Evolutionary conservation across 2,797 vertebrate species (phyloP), one percentile per base, ranked within the genome.

Genomic region (Melanotaenia parkinsoni): DNA sequence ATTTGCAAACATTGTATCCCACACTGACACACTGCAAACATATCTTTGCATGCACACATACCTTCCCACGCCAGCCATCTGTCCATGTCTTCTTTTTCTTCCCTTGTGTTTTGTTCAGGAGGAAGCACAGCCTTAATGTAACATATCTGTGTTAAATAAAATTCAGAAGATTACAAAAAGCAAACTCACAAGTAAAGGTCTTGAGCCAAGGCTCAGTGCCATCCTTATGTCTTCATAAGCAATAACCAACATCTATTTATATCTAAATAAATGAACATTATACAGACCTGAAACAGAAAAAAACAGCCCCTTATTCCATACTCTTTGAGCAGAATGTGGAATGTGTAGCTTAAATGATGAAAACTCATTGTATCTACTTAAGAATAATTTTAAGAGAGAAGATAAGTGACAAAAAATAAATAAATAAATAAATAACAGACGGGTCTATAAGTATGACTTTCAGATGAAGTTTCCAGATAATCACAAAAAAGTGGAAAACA

Each of bases 1-100:
- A 58, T 60, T 60, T 68, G 40, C 62, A 74, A 30, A 47, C 58
- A 71, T 74, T 77, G 70, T 28, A 63, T 77, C 79, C 53, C 57
- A 80, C 60, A 38, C 20, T 47, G 4, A 47, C 51, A 69, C 50
- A 58, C 57, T 54, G 32, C 26, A 37, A 58, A 74, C 72, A 72
- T 13, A 45, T 72, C 60, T 62, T 67, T 57, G 20, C 76, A 66
- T 24, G 63, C 43, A 74, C 57, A 40, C 60, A 63, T 61, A 70
- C 71, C 70, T 61, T 64, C 83, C 78, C 63, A 84, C 81, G 58
- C 63, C 28, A 35, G 26, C 76, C 79, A 88, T 85, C 85, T 86
- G 81, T 45, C 70, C 51, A 54, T 35, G 53, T 59, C 67, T 75
- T 80, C 68, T 54, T 40, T 24, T 40, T 26, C 16, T 30, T 32